Conservation (phyloP, 1,140 invertebrate genomes). For the Anastrepha obliqua region DNA sequence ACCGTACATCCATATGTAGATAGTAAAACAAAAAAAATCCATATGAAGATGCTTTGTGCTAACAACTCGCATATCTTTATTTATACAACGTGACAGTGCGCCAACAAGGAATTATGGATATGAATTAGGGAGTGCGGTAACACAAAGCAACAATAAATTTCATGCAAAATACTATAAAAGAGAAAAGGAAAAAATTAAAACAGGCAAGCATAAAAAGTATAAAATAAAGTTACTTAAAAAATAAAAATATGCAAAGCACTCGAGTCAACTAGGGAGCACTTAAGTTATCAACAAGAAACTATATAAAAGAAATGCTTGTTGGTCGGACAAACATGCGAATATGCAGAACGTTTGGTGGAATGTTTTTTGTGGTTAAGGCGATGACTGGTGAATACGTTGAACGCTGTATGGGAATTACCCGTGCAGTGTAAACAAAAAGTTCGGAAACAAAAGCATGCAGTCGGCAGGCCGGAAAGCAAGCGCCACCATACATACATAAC, state of each 20-base stretch:
- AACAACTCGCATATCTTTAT: background rate
- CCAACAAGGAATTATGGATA: constrained; percentile 47
- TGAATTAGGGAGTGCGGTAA: constrained; percentile 11
- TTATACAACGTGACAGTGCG: constrained; percentile 39
- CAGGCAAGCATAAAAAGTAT: background rate
- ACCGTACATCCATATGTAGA: background rate
- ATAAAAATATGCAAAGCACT: constrained; percentile 35
- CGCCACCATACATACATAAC: background rate
- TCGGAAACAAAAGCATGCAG: background rate
- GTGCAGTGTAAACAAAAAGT: background rate
- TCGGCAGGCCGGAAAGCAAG: background rate
- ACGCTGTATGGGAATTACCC: background rate
- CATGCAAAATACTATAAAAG: background rate
- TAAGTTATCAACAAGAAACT: constrained; percentile 22
- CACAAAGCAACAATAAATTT: constrained; percentile 34
- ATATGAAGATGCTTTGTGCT: background rate
- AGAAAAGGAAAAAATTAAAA: background rate
- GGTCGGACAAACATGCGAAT: background rate
- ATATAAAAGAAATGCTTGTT: background rate
- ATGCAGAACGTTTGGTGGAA: background rate
- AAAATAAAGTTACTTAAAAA: background rate
- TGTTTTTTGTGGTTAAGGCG: background rate
- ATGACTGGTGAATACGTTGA: background rate
- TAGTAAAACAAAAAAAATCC: background rate
- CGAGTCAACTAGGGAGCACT: constrained; percentile 32